Evolutionary conservation across 1,140 invertebrate genomes (phyloP).

Genomic region (Phenacoccus solenopsis): DNA sequence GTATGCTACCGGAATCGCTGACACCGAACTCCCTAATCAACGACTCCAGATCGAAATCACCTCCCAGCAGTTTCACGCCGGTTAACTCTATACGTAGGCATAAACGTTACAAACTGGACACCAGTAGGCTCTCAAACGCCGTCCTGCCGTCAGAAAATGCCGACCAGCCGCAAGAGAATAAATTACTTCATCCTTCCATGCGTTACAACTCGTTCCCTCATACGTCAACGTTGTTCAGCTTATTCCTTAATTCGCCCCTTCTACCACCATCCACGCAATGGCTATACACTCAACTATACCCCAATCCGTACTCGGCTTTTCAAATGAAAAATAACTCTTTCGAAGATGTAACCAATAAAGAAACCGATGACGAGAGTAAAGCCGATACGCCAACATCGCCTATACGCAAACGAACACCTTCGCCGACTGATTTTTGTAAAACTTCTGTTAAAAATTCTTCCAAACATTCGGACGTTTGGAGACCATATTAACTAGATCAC

Average conservation of each 20-base stretch:
- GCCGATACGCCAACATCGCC: background rate
- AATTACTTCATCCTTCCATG: background rate
- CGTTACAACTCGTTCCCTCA: slow-evolving; percentile 33
- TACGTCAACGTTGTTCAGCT: slow-evolving; percentile 32
- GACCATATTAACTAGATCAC: slow-evolving; percentile 26
- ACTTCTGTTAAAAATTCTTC: background rate
- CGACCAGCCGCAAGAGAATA: background rate
- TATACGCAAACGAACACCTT: background rate
- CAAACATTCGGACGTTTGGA: slow-evolving; percentile 26
- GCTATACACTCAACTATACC: slow-evolving; percentile 56
- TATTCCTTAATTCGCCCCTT: slow-evolving; percentile 54
- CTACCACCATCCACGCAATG: slow-evolving; percentile 56
- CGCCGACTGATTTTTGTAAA: background rate
- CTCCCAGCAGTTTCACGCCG: slow-evolving; percentile 5
- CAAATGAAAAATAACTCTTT: slow-evolving; percentile 22
- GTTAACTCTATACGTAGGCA: background rate
- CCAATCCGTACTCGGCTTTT: slow-evolving; percentile 23
- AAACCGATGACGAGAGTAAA: background rate
- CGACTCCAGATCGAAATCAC: background rate
- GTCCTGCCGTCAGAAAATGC: background rate
- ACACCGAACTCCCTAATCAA: background rate
- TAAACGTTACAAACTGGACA: background rate
- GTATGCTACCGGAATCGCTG: background rate
- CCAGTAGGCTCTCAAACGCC: background rate
- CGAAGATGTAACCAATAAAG: slow-evolving; percentile 23